Base-by-base conservation (phyloP, 2,888 invertebrate species). In the Andrena haemorrhoa region DNA sequence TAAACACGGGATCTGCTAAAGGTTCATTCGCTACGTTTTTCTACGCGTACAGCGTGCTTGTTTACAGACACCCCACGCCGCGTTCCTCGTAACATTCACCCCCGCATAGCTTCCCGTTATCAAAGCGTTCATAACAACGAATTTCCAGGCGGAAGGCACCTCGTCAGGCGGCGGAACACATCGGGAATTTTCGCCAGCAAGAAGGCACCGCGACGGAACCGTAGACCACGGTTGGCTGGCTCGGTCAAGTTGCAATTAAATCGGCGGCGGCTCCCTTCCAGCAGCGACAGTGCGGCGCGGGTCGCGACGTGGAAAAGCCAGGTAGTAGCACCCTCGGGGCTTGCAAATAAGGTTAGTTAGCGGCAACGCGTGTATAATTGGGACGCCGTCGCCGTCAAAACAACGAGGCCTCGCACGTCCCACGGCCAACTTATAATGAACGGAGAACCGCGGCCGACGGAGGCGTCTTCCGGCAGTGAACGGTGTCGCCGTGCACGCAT, bases 281-380 rank as follows among this genome's bases (percentile, higher is more conserved):
- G 35, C 26, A 64, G 29, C 26, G n/a, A 12, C 16, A 31, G 7
- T 35, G 41, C 8, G 65, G 31, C 1, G 26, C 31, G 12, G 16
- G 58, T 51, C 49, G 23, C 26, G 56, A 41, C n/a, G 33, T 53
- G 53, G 72, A 61, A 51, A 75, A 68, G 41, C 58, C 63, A 70
- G 78, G 77, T 77, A 79, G 77, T 77, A 79, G 70, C 85, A 84
- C 86, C 86, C 89, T 88, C 85, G 88, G 86, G 87, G 86, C 72
- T 86, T 78, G 90, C 90, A 92, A 92, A 91, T 91, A 91, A 92
- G 92, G 91, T 92, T 92, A 92, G 92, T 92, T 92, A 92, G 92
- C 89, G 85, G 89, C 90, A 91, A 91, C 91, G 92, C 92, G 91
- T 89, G 89, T 91, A 91, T 92, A 92, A 92, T 92, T 92, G 91